Evolutionary conservation across 2,888 invertebrate species (phyloP).

Genomic region (Orchesellides sinensis): DNA sequence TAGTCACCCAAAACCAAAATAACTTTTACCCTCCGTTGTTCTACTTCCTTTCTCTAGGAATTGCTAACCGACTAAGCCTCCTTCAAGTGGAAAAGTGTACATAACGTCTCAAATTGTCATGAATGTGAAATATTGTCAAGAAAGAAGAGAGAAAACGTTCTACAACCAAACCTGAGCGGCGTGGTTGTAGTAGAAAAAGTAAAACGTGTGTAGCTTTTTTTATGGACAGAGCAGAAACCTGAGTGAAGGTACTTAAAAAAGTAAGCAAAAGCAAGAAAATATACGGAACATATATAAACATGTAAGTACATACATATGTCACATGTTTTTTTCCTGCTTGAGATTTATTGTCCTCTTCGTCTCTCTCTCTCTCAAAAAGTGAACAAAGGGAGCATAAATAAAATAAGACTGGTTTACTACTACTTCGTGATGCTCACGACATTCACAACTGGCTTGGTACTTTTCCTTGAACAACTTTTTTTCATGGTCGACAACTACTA

Average conservation of each 20-base stretch:
- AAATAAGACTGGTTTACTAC: background rate
- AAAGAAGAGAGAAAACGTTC: background rate
- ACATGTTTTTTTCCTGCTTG: constrained; percentile 25
- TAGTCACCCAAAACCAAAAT: no score
- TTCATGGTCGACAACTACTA: no score
- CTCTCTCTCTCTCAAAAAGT: no score
- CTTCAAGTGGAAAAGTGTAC: background rate
- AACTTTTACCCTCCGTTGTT: no score
- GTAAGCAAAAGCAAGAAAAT: background rate
- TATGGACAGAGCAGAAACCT: background rate
- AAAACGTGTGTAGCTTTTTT: constrained; percentile 1
- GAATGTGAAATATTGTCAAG: constrained; percentile 56
- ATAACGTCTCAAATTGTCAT: constrained; percentile 42
- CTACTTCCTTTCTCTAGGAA: no score
- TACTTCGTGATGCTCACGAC: no score
- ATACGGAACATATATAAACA: no score
- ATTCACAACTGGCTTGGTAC: no score
- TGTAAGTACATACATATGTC: constrained; percentile 21
- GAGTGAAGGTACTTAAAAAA: no score
- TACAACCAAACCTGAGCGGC: background rate
- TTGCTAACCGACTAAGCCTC: no score
- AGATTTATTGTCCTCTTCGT: constrained; percentile 42
- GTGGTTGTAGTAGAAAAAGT: background rate
- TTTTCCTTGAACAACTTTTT: no score
- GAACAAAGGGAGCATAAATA: background rate